Evolutionary conservation across 2,888 invertebrate genomes (phyloP).

Genomic region (Cremastobaeus sp.): DNA sequence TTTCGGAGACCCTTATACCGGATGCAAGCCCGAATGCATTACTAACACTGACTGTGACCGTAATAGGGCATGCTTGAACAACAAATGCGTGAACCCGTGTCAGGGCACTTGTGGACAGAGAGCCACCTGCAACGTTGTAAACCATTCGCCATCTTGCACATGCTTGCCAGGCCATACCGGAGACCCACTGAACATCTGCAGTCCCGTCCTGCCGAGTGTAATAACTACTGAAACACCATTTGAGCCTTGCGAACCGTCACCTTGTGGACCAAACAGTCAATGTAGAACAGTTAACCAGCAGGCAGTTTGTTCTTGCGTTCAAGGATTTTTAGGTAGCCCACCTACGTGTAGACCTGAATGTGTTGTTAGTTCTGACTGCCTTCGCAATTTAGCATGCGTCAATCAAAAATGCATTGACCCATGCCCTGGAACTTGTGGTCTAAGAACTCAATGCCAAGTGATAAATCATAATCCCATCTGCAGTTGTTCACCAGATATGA

Average conservation of each 20-base stretch:
- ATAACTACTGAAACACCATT: constrained; percentile 66
- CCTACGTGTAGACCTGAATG: constrained; percentile 91
- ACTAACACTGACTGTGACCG: constrained; percentile 89
- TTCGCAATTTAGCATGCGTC: constrained; percentile 88
- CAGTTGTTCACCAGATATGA: constrained; percentile 87
- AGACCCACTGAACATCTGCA: constrained; percentile 84
- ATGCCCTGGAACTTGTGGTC: constrained; percentile 89
- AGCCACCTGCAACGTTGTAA: constrained; percentile 88
- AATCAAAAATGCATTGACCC: constrained; percentile 90
- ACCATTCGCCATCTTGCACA: constrained; percentile 89
- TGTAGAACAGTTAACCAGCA: constrained; percentile 88
- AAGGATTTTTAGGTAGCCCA: constrained; percentile 87
- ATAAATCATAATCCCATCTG: constrained; percentile 93
- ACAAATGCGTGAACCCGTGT: constrained; percentile 91
- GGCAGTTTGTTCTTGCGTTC: constrained; percentile 89
- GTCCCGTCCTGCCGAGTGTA: constrained; percentile 52
- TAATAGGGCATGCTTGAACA: constrained; percentile 88
- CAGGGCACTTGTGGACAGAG: constrained; percentile 89
- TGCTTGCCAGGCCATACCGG: constrained; percentile 89
- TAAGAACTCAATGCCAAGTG: constrained; percentile 89
- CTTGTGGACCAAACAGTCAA: constrained; percentile 90
- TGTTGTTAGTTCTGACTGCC: constrained; percentile 89
- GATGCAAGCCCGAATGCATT: constrained; percentile 88
- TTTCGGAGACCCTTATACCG: constrained; percentile 91
- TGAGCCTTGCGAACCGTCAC: constrained; percentile 88